A percentile compares a stretch with the other conserved stretches of the same genome.
Conservation (phyloP, 2,113 vertebrate genomes). For the Numenius arquata region DNA sequence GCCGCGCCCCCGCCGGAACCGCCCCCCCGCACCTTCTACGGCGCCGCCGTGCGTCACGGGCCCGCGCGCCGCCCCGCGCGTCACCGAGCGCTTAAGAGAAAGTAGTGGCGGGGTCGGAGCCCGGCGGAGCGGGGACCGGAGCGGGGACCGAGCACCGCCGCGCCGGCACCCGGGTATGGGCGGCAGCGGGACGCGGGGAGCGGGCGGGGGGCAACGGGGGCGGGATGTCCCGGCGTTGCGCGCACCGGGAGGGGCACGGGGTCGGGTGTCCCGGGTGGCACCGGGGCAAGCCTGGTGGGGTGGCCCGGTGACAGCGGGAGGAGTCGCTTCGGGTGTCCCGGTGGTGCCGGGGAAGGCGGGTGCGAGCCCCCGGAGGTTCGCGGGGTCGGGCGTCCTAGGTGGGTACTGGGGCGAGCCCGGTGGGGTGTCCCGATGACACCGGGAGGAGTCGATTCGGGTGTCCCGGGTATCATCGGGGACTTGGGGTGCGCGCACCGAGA, state of each 20-base stretch:
- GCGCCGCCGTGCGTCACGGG: slow-evolving; percentile 70
- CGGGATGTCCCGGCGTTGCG: not conserved
- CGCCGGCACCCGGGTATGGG: slow-evolving; percentile 2
- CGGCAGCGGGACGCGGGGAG: not conserved
- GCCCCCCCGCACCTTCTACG: slow-evolving; percentile 61
- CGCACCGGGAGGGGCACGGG: not conserved
- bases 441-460: not conserved
- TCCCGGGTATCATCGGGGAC: not conserved
- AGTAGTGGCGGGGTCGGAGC: slow-evolving; percentile 37
- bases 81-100: slow-evolving; percentile 76
- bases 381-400: not conserved
- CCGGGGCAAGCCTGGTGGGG: too few relatives aligned
- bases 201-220: not conserved
- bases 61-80: slow-evolving; percentile 70
- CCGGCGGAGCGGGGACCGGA: not conserved
- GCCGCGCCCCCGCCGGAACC: slow-evolving; percentile 74
- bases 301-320: not conserved
- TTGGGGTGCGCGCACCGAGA: too few relatives aligned
- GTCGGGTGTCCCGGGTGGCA: not conserved
- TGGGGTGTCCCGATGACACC: not conserved
- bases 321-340: not conserved
- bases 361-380: too few relatives aligned
- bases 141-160: not conserved
- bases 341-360: not conserved
- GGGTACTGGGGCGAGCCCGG: too few relatives aligned